A percentile compares a stretch with the other conserved stretches of the same genome.
Conservation (phyloP, 2,888 invertebrate genomes). For the Laothoe populi region DNA sequence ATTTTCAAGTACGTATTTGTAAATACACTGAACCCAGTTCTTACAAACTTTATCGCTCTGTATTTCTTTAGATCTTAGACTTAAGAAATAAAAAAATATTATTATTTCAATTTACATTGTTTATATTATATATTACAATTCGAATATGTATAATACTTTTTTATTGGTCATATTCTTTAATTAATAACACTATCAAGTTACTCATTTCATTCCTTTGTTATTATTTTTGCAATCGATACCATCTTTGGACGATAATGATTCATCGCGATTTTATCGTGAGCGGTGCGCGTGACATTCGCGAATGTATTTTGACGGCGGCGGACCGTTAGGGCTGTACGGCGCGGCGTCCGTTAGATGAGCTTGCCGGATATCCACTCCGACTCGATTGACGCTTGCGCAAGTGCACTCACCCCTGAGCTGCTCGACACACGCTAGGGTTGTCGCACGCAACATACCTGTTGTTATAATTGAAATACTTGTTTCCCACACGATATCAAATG, state of each 20-base stretch:
- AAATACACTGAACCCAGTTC: too few relatives aligned
- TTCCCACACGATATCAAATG: neutral
- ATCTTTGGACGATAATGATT: constrained; percentile 2
- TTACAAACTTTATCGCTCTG: too few relatives aligned
- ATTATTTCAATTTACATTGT: too few relatives aligned
- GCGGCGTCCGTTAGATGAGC: constrained; percentile 72
- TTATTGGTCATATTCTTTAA: neutral
- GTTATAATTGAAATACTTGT: neutral
- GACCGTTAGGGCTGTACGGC: constrained; percentile 61
- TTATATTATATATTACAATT: constrained; percentile 36
- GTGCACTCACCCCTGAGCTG: constrained; percentile 54
- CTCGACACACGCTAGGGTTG: constrained; percentile 21
- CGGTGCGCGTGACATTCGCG: constrained; percentile 43
- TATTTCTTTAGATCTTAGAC: too few relatives aligned
- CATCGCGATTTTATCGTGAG: constrained; percentile 15
- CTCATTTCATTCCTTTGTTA: neutral
- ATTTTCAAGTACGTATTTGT: too few relatives aligned
- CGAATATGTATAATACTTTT: constrained; percentile 36
- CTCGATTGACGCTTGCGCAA: constrained; percentile 33
- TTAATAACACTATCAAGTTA: neutral
- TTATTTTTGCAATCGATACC: constrained; percentile 11
- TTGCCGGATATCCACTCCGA: constrained; percentile 65
- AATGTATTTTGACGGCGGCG: constrained; percentile 56
- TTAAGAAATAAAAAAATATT: too few relatives aligned
- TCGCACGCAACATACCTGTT: neutral